These are phyloP conservation scores for Syngnathus scovelli DNA, from an alignment of 2,113 vertebrate species.

Conservation along the genomic window DNA sequence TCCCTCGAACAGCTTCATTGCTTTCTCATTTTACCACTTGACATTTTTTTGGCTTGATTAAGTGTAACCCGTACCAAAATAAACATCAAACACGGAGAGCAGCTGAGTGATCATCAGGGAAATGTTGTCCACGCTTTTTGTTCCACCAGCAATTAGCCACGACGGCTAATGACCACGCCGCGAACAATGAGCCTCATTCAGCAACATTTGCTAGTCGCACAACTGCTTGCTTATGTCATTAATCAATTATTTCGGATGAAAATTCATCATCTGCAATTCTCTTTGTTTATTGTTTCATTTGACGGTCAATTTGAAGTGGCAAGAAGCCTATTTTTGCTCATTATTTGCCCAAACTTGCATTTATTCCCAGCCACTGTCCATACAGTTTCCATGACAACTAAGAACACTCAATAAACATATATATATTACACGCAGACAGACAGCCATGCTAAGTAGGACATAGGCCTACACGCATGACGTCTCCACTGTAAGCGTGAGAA, in stretches of 20 bases:
- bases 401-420: constrained; percentile 18
- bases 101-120: not conserved
- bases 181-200: not conserved
- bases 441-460: constrained; percentile 27
- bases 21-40: not conserved
- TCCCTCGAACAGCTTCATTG: constrained; percentile 1
- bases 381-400: constrained; percentile 57
- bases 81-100: not conserved
- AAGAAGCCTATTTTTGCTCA: too few species aligned
- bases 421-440: constrained; percentile 2
- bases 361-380: not conserved
- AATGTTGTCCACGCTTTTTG: not conserved
- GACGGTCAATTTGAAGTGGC: too few species aligned
- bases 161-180: not conserved
- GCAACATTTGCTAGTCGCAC: not conserved
- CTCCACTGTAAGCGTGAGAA: constrained; percentile 15
- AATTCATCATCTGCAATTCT: not conserved
- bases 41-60: constrained; percentile 4
- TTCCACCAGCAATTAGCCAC: not conserved
- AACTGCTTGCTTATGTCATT: not conserved
- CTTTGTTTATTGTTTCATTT: too few species aligned
- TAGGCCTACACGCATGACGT: constrained; percentile 36
- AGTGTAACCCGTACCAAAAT: not conserved
- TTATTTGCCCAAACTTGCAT: not conserved
- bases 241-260: not conserved